Conservation (phyloP, 2,797 vertebrate species). For the Channallabes apus region DNA sequence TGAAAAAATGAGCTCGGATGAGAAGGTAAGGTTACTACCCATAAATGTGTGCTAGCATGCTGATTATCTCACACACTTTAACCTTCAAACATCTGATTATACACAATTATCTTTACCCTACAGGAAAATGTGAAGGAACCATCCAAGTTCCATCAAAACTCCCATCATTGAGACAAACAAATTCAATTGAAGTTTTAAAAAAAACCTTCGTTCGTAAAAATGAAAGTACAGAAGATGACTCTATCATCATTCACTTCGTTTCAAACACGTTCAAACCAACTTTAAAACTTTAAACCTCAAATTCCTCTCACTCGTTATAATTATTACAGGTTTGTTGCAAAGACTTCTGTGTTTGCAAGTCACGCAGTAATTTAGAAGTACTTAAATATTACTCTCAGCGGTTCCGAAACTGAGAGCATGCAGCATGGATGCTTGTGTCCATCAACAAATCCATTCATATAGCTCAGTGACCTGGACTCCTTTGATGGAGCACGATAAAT, state of each 20-base stretch:
- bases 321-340: too few relatives aligned
- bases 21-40: neutral
- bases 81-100: conserved; percentile 15
- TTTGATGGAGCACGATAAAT: neutral
- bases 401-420: neutral
- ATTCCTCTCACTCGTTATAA: neutral
- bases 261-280: neutral
- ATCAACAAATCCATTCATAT: neutral
- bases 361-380: neutral
- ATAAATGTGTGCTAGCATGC: neutral
- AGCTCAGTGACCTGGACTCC: neutral
- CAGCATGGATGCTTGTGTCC: neutral
- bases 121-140: neutral
- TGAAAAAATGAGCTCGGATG: neutral
- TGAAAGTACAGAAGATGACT: neutral
- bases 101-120: neutral
- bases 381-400: neutral
- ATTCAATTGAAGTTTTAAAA: neutral
- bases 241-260: neutral
- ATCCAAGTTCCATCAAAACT: neutral
- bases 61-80: neutral
- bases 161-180: neutral
- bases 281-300: neutral
- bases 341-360: neutral
- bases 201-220: neutral